phyloP scores from a whole-genome alignment of 1,140 invertebrate genomes.

The Drosophila mauritiana region DNA sequence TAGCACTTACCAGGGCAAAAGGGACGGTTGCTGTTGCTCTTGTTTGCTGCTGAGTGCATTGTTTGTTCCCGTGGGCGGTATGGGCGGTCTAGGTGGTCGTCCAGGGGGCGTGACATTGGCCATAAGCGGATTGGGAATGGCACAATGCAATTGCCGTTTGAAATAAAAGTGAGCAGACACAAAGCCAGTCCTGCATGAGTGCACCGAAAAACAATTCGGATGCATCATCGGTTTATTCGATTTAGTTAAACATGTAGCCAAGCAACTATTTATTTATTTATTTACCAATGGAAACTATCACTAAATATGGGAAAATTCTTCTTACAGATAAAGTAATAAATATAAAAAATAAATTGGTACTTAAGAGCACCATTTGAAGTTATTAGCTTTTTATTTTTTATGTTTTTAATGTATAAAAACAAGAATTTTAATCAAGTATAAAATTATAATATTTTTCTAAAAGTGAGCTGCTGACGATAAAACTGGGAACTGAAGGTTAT shows the following conservation, averaged over 20 bases:
- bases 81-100: background rate
- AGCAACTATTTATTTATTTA: too few species aligned
- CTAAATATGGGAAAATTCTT: background rate
- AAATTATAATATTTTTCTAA: background rate
- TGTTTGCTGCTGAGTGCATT: constrained; percentile 65
- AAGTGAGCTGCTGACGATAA: background rate
- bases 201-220: constrained; percentile 10
- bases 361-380: too few species aligned
- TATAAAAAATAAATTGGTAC: too few species aligned
- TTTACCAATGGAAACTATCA: too few species aligned
- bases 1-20: constrained; percentile 53
- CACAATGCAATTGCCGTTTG: constrained; percentile 75
- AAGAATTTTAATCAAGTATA: too few species aligned
- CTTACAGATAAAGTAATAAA: too few species aligned
- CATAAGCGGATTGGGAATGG: constrained; percentile 75
- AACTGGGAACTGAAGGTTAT: constrained; percentile 6
- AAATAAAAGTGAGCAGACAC: constrained; percentile 62
- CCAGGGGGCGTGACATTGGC: constrained; percentile 27
- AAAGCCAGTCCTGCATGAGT: constrained; percentile 42
- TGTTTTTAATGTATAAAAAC: too few species aligned
- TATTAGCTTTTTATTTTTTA: too few species aligned
- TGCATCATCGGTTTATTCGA: background rate
- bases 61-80: constrained; percentile 43
- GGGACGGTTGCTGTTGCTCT: constrained; percentile 33
- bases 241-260: background rate